phyloP scores from a whole-genome alignment of 2,113 vertebrate species.

The Spheniscus mendiculus region DNA sequence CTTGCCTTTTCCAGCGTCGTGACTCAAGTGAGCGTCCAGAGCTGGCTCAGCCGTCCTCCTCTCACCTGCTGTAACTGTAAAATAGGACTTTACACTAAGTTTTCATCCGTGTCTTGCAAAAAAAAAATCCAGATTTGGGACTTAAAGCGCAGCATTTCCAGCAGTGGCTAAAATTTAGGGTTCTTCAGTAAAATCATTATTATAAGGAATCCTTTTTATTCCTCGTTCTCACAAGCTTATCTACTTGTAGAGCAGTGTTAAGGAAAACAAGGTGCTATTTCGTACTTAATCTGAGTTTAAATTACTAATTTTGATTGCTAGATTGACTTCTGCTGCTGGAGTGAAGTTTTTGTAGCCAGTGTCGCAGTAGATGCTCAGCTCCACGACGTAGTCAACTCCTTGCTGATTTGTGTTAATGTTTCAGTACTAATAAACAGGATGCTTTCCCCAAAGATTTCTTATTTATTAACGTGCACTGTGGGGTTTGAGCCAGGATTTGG shows the following conservation, averaged over 20 bases:
- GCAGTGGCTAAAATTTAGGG: no score
- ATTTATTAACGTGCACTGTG: rapidly evolving
- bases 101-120: neutral
- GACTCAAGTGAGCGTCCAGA: neutral
- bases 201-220: neutral
- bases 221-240: rapidly evolving
- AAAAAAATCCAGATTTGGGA: neutral
- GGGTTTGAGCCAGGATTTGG: neutral
- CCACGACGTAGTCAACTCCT: rapidly evolving
- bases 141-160: neutral
- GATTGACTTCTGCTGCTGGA: no score
- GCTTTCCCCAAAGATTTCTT: neutral
- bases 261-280: neutral
- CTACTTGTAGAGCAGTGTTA: neutral
- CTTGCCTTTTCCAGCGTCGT: neutral
- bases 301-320: neutral
- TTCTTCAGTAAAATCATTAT: neutral
- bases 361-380: neutral
- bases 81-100: neutral
- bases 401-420: neutral
- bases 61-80: neutral
- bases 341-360: neutral
- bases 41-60: neutral
- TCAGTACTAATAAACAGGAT: neutral
- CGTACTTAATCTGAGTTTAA: neutral